Evolutionary conservation across 2,113 vertebrate genomes (phyloP), one percentile per base, ranked within the genome.

Genomic region (Chamaetylas fuelleborni): DNA sequence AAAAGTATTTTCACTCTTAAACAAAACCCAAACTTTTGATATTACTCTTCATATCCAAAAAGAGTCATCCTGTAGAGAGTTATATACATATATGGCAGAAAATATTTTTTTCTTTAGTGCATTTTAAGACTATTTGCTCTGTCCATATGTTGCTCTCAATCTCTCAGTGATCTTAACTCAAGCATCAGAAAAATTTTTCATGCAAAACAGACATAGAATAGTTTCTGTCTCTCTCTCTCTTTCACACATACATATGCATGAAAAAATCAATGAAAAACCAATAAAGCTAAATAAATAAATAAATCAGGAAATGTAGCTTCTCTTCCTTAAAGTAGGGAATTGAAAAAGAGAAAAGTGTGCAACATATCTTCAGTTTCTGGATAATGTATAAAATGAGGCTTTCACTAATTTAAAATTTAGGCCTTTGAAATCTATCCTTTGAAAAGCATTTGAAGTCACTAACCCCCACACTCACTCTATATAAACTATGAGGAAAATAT

Each of bases 401-500:
- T 36, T 51, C 28, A 33, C 12, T 79, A 16, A 65, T 88, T 81
- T 65, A 36, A 66, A 12, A 11, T 13, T 4, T 12, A 71, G 12
- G 11, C 18, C 8, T 53, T 77, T 73, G 45, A 90, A 72, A 73
- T 24, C 17, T 38, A 14, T 38, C 4, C 6, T 73, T 73, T 56
- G 33, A 50, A 61, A 80, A 66, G 0, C 5, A 43, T 71, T 88
- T 73, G 10, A 8, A 12, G 14, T 70, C 12, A 26, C 1, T 1
- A 47, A 36, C 1, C 4, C 8, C 2, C 19, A 56, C 18, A 33
- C 1, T 5, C 5, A 34, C 0, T 78, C 5, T 19, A 8, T 20
- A 66, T 38, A 65, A 57, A 74, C 18, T 11, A 18, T 14, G 25
- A 80, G 66, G 47, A 86, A 88, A 79, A 54, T 51, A 47, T 3